Conservation (phyloP, 92 coral and sea anemone species). For the Actinostola sp. region DNA sequence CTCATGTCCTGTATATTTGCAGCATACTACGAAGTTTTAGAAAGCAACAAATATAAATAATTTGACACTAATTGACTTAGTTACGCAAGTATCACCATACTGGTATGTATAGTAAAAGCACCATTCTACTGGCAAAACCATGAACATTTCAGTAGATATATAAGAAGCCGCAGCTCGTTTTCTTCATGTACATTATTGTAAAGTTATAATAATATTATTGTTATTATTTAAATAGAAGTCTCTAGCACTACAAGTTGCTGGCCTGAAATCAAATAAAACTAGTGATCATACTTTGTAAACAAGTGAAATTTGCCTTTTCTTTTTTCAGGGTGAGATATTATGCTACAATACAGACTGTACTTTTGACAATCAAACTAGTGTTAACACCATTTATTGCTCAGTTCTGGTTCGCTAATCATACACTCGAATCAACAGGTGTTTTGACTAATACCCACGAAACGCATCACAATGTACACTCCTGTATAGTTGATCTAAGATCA, state of each 20-base stretch:
- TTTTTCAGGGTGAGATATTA: too few relatives aligned
- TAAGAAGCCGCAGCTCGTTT: too few relatives aligned
- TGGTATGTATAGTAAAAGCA: not conserved
- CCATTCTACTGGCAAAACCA: too few relatives aligned
- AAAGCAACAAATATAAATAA: not conserved
- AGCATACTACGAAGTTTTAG: not conserved
- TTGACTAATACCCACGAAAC: not conserved
- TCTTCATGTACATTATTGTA: too few relatives aligned
- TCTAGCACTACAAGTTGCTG: not conserved
- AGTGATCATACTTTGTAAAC: not conserved
- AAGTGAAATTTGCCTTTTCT: not conserved
- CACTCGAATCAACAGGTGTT: constrained; percentile 26
- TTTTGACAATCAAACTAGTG: too few relatives aligned
- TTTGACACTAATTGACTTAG: not conserved
- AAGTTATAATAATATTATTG: not conserved
- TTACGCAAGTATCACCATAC: not conserved
- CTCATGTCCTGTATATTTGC: constrained; percentile 24
- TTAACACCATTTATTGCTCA: not conserved
- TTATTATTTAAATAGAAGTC: not conserved
- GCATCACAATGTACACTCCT: not conserved
- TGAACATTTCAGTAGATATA: too few relatives aligned
- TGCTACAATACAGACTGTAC: too few relatives aligned
- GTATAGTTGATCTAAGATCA: not conserved
- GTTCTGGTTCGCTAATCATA: constrained; percentile 23
- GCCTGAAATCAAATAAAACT: not conserved